phyloP scores from a whole-genome alignment of 2,113 vertebrate species.

The Nestor notabilis region DNA sequence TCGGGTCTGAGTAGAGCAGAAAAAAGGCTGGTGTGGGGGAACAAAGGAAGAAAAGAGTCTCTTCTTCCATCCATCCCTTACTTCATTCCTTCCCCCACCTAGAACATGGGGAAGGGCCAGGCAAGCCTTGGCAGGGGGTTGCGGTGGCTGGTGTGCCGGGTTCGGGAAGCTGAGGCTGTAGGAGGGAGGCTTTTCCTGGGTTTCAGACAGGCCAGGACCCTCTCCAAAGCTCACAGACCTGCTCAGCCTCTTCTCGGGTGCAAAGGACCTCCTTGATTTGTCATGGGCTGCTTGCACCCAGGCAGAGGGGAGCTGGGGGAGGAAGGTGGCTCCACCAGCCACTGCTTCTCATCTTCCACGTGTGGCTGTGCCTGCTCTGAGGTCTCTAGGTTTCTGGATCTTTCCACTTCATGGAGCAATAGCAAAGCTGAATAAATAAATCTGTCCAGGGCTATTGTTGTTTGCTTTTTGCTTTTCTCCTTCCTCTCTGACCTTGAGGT shows the following conservation, averaged over 20 bases:
- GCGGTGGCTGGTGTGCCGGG: neutral
- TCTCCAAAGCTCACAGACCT: neutral
- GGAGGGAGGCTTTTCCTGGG: neutral
- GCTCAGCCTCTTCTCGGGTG: neutral
- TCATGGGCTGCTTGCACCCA: neutral
- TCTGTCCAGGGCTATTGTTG: neutral
- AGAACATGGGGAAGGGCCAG: neutral
- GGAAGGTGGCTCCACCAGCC: neutral
- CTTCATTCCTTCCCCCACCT: neutral
- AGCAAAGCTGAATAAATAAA: neutral
- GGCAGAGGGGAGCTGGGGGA: neutral
- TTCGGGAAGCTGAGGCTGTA: neutral
- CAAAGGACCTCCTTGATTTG: neutral
- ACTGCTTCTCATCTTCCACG: neutral
- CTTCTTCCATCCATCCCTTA: neutral
- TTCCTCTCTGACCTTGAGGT: conserved; percentile 69
- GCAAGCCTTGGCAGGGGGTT: neutral
- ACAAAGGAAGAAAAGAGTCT: neutral
- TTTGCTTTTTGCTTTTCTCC: neutral
- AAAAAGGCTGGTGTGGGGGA: neutral
- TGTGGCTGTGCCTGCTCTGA: neutral
- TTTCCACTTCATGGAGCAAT: neutral
- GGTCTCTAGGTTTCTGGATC: conserved; percentile 42
- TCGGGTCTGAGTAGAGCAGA: neutral
- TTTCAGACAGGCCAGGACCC: neutral